These are phyloP conservation scores for Epistrophe eligans DNA, from an alignment of 2,888 invertebrate genomes.

Conservation along the genomic window DNA sequence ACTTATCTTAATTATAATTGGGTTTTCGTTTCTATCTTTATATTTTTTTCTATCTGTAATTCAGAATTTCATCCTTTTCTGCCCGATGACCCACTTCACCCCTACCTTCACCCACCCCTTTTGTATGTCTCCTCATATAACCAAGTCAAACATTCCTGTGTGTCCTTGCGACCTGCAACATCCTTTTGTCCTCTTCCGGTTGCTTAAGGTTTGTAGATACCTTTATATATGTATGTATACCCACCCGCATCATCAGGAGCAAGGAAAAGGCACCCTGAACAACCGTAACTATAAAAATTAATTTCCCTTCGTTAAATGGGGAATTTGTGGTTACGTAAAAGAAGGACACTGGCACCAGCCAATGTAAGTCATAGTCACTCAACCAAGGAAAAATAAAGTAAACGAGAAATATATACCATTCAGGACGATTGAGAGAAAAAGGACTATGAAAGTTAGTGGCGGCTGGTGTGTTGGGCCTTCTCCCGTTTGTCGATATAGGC, in stretches of 20 bases:
- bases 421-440: slow-evolving; percentile 31
- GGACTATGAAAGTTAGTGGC: slow-evolving; percentile 30
- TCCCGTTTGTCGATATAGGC: not conserved
- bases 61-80: slow-evolving; percentile 51
- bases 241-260: slow-evolving; percentile 17
- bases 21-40: slow-evolving; percentile 70
- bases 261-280: slow-evolving; percentile 14
- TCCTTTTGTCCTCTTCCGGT: slow-evolving; percentile 34
- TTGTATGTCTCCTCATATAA: not conserved
- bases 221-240: not conserved
- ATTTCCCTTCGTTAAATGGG: slow-evolving; percentile 75
- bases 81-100: not conserved
- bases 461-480: not conserved
- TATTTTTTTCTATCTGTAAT: slow-evolving; percentile 59
- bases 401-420: slow-evolving; percentile 29
- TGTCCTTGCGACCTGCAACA: slow-evolving; percentile 54
- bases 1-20: slow-evolving; percentile 76
- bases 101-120: no score
- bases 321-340: slow-evolving; percentile 73
- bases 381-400: slow-evolving; percentile 42
- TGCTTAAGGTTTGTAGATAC: not conserved
- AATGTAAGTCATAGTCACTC: slow-evolving; percentile 62
- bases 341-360: slow-evolving; percentile 70
- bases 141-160: slow-evolving; percentile 22
- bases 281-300: slow-evolving; percentile 75